phyloP scores from a whole-genome alignment of 2,797 vertebrate species.

The Pachyuromys duprasi region DNA sequence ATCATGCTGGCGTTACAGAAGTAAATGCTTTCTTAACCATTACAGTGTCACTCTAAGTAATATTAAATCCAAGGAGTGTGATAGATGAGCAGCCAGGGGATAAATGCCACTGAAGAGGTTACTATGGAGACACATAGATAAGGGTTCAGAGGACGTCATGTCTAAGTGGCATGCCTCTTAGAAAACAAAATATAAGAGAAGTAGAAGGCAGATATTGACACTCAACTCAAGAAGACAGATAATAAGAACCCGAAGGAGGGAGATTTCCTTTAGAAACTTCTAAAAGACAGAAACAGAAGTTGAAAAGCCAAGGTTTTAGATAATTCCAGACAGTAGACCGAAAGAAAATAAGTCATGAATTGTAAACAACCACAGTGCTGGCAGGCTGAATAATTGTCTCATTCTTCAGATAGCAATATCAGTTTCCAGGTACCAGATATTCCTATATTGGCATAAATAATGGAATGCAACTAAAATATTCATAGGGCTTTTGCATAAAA shows the following conservation, averaged over 20 bases:
- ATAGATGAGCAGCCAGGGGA: neutral
- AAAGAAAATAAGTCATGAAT: conserved; percentile 32
- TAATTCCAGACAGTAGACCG: neutral
- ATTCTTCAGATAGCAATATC: neutral
- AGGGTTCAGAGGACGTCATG: neutral
- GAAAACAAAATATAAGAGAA: conserved; percentile 20
- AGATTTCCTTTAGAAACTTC: neutral
- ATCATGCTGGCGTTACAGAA: neutral
- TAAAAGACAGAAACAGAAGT: neutral
- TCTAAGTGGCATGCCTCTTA: neutral
- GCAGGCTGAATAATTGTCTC: neutral
- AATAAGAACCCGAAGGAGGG: neutral
- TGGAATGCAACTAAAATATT: conserved; percentile 40
- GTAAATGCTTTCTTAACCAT: neutral
- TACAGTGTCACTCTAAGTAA: conserved; percentile 29
- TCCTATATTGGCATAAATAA: conserved; percentile 49
- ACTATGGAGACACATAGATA: conserved; percentile 20
- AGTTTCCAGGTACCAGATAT: conserved; percentile 42
- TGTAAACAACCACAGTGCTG: neutral
- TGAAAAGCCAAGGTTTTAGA: conserved; percentile 13
- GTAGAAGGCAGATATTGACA: conserved; percentile 14
- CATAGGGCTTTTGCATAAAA: neutral
- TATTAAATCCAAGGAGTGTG: neutral
- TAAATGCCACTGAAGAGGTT: conserved; percentile 15
- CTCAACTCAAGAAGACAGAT: conserved; percentile 22